Evolutionary conservation across 2,113 vertebrate species (phyloP).

Genomic region (Seriola quinqueradiata): DNA sequence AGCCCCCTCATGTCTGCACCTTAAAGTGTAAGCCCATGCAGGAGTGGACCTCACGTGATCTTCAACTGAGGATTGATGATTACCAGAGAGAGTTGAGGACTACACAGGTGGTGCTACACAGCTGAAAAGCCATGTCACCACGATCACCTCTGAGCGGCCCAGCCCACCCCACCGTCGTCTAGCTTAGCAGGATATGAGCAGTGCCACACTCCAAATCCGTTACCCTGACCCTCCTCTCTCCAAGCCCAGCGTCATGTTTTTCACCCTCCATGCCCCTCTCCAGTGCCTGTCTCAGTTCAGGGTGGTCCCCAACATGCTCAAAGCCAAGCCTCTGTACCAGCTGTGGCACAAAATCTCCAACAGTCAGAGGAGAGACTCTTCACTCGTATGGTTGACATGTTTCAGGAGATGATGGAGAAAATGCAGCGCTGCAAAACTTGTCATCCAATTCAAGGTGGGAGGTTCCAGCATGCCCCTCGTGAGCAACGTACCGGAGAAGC

Average conservation of each 20-base stretch:
- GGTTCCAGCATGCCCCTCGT: too few species aligned
- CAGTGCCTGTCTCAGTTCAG: neutral
- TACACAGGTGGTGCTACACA: neutral
- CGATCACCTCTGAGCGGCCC: neutral
- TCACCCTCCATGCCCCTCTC: neutral
- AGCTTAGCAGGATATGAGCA: too few species aligned
- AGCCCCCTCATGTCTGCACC: constrained; percentile 1
- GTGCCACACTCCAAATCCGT: too few species aligned
- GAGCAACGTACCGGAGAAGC: too few species aligned
- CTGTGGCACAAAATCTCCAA: too few species aligned
- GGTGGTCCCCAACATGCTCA: neutral
- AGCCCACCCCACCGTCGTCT: too few species aligned
- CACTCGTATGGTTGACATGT: too few species aligned
- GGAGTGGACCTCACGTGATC: constrained; percentile 19
- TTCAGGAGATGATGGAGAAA: too few species aligned
- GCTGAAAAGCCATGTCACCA: neutral
- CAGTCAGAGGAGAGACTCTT: too few species aligned
- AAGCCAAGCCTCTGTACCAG: neutral
- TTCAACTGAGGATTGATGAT: constrained; percentile 20
- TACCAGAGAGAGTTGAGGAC: constrained; percentile 38
- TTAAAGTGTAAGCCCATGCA: constrained; percentile 17
- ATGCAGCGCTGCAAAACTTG: too few species aligned
- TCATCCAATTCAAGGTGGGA: too few species aligned
- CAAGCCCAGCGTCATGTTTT: neutral
- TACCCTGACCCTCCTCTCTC: neutral